A percentile compares a stretch with the other conserved stretches of the same genome.
These are phyloP conservation scores for Sternarchorhynchus goeldii DNA, from an alignment of 2,797 vertebrate species.

Conservation along the genomic window DNA sequence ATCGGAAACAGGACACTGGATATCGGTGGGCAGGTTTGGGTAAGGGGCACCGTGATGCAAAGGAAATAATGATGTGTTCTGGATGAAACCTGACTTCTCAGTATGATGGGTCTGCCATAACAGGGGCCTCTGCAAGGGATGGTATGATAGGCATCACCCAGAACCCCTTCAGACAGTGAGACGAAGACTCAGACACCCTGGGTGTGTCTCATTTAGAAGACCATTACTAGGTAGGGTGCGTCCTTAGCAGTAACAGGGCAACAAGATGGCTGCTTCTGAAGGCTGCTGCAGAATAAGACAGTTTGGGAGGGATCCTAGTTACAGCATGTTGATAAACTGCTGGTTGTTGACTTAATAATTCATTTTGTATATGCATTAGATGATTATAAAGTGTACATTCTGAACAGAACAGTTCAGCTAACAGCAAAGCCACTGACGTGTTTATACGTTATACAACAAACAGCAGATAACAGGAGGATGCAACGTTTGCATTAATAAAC, in stretches of 20 bases:
- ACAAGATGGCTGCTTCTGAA: conserved; percentile 13
- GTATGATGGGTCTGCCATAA: conserved; percentile 69
- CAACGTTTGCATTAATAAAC: no score
- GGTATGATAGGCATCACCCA: conserved; percentile 28
- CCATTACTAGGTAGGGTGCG: conserved; percentile 7
- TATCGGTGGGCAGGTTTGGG: conserved; percentile 63
- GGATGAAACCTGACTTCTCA: conserved; percentile 45
- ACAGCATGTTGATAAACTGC: no score
- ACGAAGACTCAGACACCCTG: conserved; percentile 32
- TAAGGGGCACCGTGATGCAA: conserved; percentile 66
- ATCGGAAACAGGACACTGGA: conserved; percentile 57
- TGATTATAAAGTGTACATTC: no score
- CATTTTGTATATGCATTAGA: no score
- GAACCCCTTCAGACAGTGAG: conserved; percentile 40
- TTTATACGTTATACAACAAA: no score
- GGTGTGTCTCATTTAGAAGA: conserved; percentile 29
- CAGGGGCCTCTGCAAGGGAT: conserved; percentile 30
- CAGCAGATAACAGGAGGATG: no score
- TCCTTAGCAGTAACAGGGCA: conserved; percentile 11
- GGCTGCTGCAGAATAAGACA: not conserved
- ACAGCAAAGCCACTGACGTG: no score
- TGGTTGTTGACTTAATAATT: no score
- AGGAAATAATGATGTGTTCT: conserved; percentile 68
- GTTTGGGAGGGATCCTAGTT: not conserved
- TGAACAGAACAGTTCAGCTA: no score